Conservation (phyloP, 2,113 vertebrate genomes). For the Fregata magnificens region DNA sequence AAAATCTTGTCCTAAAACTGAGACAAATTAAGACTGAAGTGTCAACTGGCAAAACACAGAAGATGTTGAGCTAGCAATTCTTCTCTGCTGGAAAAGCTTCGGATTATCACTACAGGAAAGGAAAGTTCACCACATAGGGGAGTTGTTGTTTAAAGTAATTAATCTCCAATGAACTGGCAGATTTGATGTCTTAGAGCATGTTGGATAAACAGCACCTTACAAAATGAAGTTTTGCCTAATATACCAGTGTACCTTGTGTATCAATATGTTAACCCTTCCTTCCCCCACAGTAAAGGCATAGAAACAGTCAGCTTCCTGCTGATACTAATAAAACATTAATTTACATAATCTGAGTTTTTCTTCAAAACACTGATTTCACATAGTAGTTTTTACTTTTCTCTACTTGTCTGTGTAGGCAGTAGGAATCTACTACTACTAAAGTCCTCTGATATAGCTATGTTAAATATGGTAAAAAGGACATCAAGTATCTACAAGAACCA, state of each 20-base stretch:
- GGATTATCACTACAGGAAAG: background rate
- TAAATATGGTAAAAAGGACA: background rate
- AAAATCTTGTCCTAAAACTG: background rate
- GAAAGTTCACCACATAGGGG: background rate
- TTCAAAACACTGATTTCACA: background rate
- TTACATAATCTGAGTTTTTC: background rate
- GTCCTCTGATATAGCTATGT: background rate
- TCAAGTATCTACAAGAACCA: background rate
- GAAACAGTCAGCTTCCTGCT: background rate
- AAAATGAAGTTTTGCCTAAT: background rate
- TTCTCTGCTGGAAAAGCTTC: background rate
- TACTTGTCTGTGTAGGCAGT: background rate
- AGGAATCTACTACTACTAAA: background rate
- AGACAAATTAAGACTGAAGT: background rate
- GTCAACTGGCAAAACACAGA: background rate
- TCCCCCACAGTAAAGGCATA: background rate
- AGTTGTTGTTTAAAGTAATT: background rate
- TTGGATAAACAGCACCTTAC: background rate
- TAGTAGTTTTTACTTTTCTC: background rate
- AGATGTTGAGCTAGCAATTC: background rate
- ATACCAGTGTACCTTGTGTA: rapidly evolving
- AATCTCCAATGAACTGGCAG: background rate
- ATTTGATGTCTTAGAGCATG: background rate
- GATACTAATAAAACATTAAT: background rate
- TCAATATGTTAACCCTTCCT: background rate